Base-by-base conservation (phyloP, 2,888 invertebrate genomes). In the Fissipunctia ypsillon region DNA sequence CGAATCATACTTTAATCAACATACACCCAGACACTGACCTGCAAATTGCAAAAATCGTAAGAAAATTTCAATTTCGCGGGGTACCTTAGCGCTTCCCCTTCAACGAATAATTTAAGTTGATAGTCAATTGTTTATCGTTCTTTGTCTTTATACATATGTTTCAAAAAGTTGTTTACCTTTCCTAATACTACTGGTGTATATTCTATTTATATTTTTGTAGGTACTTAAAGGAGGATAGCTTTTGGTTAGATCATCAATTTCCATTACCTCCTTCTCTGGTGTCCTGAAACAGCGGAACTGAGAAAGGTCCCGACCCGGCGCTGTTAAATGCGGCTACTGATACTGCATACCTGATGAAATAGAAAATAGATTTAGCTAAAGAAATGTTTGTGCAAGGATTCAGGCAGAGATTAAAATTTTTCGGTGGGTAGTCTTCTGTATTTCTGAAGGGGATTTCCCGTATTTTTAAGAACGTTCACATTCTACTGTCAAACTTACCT, bases 321-420 rank as follows among this genome's bases (percentile, higher is more conserved):
- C 97, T 97, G 92, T 99, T 99, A 92, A 98, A 98, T 0, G 99
- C 98, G 72, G 98, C 97, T 61, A 99, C 97, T 28, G 98, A 97
- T 28, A 99, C 97, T 76, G 98, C 97, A 93, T 99, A 99, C 88
- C 98, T 97, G 19, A 97, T 70, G 16, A 61, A 60, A 35, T 60
- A n/a, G 12, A 38, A 41, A 41, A 31, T 41, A 25, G 16, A 38
- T 35, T 1, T 54, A 19, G 25, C 16, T 22, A 41, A 22, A 43
- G 22, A 38, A 69, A 10, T 4, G 10, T 25, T 14, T 5, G 9
- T 60, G n/a, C n/a, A 38, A 38, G 9, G 38, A 38, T 38, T 38
- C 9, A 9, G 38, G 38, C 9, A 7, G 0, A 38, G 38, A 38
- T 7, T 9, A 38, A 38, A 38, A 38, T 9, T 38, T 38, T 0